These are phyloP conservation scores for Ageneiosus marmoratus DNA, from an alignment of 2,113 vertebrate genomes.

Conservation along the genomic window DNA sequence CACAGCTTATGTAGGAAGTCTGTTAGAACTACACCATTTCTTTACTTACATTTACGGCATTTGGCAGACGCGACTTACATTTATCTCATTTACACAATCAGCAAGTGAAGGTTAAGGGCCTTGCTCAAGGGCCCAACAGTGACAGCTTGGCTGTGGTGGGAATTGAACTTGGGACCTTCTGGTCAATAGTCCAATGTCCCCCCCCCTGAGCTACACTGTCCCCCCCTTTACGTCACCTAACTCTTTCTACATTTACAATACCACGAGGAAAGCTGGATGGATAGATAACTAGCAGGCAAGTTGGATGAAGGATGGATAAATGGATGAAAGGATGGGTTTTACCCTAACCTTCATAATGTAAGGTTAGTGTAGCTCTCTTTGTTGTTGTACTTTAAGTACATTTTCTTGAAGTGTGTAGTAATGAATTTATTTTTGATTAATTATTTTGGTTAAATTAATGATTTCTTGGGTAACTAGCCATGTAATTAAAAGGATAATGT, in stretches of 20 bases:
- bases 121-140: too few species aligned
- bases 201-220: too few species aligned
- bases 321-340: neutral
- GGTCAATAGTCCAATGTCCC: too few species aligned
- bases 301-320: neutral
- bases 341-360: neutral
- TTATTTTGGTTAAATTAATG: neutral
- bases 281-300: too few species aligned
- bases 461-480: conserved; percentile 1
- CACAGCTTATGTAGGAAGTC: neutral
- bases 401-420: neutral
- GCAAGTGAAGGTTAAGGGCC: too few species aligned
- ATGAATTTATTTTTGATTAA: neutral
- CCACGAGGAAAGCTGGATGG: too few species aligned
- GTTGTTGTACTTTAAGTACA: neutral
- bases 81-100: too few species aligned
- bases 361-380: neutral
- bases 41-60: too few species aligned
- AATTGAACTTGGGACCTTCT: too few species aligned
- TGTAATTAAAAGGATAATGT: neutral
- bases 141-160: too few species aligned
- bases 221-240: too few species aligned
- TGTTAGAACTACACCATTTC: neutral
- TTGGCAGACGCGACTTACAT: too few species aligned
- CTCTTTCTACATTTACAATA: neutral